Percentiles rank a stretch among this genome's conserved stretches.
These are phyloP conservation scores for Stratiolaelaps scimitus DNA, from an alignment of 1,140 invertebrate species.

Conservation along the genomic window DNA sequence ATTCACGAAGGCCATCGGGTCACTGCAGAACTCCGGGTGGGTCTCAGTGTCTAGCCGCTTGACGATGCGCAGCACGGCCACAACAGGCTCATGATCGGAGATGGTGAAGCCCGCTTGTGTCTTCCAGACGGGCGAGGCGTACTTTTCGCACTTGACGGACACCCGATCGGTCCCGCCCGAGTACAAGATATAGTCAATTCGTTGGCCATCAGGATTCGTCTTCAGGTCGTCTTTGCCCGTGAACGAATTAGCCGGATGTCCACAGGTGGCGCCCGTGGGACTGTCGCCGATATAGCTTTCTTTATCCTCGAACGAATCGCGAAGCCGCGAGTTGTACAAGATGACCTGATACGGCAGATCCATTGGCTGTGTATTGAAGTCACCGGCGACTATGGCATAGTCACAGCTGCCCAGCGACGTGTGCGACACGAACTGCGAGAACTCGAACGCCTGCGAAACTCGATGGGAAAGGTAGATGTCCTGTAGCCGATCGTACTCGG, in stretches of 20 bases:
- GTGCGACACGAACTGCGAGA: slow-evolving; percentile 76
- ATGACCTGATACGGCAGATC: slow-evolving; percentile 63
- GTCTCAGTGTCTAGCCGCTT: slow-evolving; percentile 21
- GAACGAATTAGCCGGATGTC: slow-evolving; percentile 68
- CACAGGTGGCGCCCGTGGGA: slow-evolving; percentile 54
- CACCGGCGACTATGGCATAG: slow-evolving; percentile 71
- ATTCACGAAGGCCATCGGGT: slow-evolving; percentile 9
- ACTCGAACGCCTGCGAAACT: slow-evolving; percentile 80
- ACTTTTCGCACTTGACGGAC: slow-evolving; percentile 31
- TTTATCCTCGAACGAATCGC: slow-evolving; percentile 43
- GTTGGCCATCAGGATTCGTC: slow-evolving; percentile 57
- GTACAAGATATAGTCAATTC: slow-evolving; percentile 82
- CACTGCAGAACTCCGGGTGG: slow-evolving; percentile 1
- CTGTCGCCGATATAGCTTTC: slow-evolving; percentile 30
- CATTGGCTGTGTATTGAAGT: slow-evolving; percentile 76
- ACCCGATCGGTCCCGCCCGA: slow-evolving; percentile 40
- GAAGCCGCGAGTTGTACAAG: slow-evolving; percentile 43
- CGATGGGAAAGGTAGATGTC: slow-evolving; percentile 83
- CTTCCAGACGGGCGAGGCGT: slow-evolving; percentile 33
- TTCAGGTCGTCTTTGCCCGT: slow-evolving; percentile 48
- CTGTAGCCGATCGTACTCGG: slow-evolving; percentile 70
- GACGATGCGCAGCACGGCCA: slow-evolving; percentile 48
- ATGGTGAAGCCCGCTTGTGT: slow-evolving; percentile 49
- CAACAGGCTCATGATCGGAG: slow-evolving; percentile 84
- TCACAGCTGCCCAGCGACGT: slow-evolving; percentile 59